Evolutionary conservation across 2,113 vertebrate species (phyloP).

Genomic region (Naja naja): DNA sequence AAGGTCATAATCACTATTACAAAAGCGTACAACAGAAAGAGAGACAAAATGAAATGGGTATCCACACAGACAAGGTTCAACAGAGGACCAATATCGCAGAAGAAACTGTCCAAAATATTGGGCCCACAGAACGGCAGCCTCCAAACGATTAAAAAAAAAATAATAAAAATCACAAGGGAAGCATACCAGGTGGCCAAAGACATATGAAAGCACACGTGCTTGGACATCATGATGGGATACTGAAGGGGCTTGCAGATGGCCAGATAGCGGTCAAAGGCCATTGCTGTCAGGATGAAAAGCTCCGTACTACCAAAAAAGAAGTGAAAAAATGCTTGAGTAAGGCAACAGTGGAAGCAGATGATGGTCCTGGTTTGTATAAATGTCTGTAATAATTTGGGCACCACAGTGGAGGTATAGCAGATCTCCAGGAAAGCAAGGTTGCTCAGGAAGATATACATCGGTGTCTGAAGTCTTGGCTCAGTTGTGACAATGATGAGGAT

Average conservation of each 20-base stretch:
- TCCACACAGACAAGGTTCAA: not conserved
- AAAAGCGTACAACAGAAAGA: not conserved
- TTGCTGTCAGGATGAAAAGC: conserved; percentile 24
- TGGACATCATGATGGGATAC: conserved; percentile 31
- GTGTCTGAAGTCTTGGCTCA: conserved; percentile 32
- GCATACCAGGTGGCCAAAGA: conserved; percentile 10
- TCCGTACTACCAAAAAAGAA: conserved; percentile 23
- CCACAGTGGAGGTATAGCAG: conserved; percentile 24
- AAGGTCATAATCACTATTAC: not conserved
- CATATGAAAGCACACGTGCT: conserved; percentile 5
- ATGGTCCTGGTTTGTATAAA: not conserved
- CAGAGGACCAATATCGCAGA: conserved; percentile 26
- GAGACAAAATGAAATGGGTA: not conserved
- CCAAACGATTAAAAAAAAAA: not conserved
- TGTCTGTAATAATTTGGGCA: conserved; percentile 42
- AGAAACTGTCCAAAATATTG: not conserved
- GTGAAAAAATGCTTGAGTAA: conserved; percentile 33
- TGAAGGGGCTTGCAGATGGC: conserved; percentile 34
- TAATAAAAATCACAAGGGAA: not conserved
- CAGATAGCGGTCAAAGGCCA: not conserved
- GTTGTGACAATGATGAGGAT: conserved; percentile 34
- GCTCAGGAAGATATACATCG: conserved; percentile 51
- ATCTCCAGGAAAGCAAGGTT: conserved; percentile 54
- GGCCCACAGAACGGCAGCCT: conserved; percentile 26
- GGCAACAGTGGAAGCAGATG: conserved; percentile 18